A percentile compares a stretch with the other conserved stretches of the same genome.
Evolutionary conservation across 2,113 vertebrate genomes (phyloP).

Genomic region (Theristicus caerulescens): DNA sequence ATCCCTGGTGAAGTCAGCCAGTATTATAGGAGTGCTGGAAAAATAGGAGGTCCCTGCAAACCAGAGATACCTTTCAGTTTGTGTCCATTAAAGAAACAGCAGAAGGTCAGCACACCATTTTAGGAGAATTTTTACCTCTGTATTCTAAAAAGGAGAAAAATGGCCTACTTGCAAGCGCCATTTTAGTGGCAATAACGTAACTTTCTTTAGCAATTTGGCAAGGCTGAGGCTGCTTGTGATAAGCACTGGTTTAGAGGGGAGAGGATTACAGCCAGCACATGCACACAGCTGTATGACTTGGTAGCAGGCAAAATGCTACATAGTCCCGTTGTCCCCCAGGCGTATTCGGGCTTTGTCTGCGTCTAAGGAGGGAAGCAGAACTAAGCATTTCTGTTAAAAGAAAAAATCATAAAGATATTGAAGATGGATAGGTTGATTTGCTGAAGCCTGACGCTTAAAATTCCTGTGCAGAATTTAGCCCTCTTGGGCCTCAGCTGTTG

Average conservation of each 20-base stretch:
- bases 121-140: neutral
- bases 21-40: neutral
- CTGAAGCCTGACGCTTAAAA: neutral
- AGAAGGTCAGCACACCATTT: neutral
- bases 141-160: neutral
- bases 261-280: neutral
- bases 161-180: neutral
- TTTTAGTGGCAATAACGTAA: neutral
- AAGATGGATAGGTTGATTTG: neutral
- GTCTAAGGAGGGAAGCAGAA: neutral
- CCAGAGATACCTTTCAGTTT: neutral
- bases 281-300: neutral
- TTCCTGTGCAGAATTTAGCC: neutral
- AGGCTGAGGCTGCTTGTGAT: neutral
- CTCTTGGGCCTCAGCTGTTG: neutral
- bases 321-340: neutral
- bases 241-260: neutral
- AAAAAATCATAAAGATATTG: neutral
- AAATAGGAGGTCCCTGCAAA: neutral
- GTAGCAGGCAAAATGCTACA: neutral
- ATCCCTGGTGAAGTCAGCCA: neutral
- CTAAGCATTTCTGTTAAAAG: neutral
- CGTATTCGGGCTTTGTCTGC: neutral
- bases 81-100: neutral
- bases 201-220: neutral